Conservation (phyloP, 92 coral and sea anemone species). For the Scolanthus callimorphus region DNA sequence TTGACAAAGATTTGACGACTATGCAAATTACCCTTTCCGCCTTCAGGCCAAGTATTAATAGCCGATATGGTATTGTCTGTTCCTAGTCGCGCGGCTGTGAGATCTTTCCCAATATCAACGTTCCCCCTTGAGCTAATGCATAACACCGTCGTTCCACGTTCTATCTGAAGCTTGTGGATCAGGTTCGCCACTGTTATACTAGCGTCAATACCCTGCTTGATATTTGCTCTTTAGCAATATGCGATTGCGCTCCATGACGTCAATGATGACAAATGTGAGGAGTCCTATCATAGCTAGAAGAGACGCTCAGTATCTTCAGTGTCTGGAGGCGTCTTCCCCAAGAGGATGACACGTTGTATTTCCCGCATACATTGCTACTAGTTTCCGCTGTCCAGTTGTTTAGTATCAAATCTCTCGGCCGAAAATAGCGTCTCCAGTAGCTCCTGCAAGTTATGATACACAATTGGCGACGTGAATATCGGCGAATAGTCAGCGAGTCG, state of each 20-base stretch:
- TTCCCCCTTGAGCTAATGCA: conserved; percentile 40
- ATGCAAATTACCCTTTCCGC: neutral
- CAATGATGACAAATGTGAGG: conserved; percentile 34
- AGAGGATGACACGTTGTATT: conserved; percentile 41
- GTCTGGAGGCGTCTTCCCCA: conserved; percentile 34
- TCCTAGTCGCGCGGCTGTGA: conserved; percentile 19
- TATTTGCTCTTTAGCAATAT: conserved; percentile 11
- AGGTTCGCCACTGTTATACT: conserved; percentile 40
- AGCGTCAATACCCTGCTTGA: conserved; percentile 22
- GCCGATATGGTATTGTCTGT: conserved; percentile 9
- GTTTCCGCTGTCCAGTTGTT: neutral
- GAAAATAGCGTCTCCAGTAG: neutral
- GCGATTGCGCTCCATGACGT: too few relatives aligned
- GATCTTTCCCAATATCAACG: neutral
- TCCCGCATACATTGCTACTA: conserved; percentile 2
- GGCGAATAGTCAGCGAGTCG: too few relatives aligned
- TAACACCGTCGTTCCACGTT: conserved; percentile 61
- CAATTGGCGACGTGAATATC: too few relatives aligned
- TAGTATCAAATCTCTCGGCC: too few relatives aligned
- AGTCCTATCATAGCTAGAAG: conserved; percentile 38
- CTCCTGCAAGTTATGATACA: conserved; percentile 2
- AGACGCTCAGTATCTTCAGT: conserved; percentile 50
- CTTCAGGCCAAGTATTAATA: conserved; percentile 18
- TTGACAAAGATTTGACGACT: neutral
- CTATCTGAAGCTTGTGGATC: conserved; percentile 61